Base-by-base conservation (phyloP, 2,113 vertebrate species). In the Hepsetus odoe region DNA sequence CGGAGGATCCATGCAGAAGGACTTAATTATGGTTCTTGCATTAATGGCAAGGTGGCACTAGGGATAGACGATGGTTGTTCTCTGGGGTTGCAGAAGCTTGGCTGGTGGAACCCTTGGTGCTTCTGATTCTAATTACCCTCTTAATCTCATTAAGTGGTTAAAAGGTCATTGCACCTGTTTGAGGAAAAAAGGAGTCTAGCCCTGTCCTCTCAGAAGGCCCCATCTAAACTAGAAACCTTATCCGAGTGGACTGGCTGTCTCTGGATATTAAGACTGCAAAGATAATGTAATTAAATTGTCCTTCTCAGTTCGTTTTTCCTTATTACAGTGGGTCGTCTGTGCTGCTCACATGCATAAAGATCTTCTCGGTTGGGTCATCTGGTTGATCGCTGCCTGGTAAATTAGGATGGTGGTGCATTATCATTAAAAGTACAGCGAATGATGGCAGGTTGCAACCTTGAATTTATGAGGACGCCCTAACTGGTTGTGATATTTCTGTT, bases 81-180 rank as follows among this genome's bases (percentile, higher is more conserved):
- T 82, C 62, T 40, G 28, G 77, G 74, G 71, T 55, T 56, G n/a
- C 20, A 14, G n/a, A 24, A n/a, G 70, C 35, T 70, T 58, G 78
- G 35, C 53, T 70, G 69, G 71, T 79, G 58, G 64, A 62, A 49
- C 51, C 46, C 71, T 22, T 11, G n/a, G 28, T 80, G 56, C 55
- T 44, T 46, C 56, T 22, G 18, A 18, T 82, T 74, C 70, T 92
- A 93, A 94, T 94, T 94, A 93, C 87, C 86, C 84, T 83, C 80
- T 86, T 89, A 90, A 92, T 92, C 90, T 92, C 87, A 90, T 92
- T 92, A 92, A 75, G 80, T 82, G 44, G 70, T 85, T 84, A 85
- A 83, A 86, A 87, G 87, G 88, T 88, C 85, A 87, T 79, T 84
- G 86, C 85, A 89, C 86, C 86, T 91, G 74, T 68, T 86, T 65